Evolutionary conservation across 2,888 invertebrate genomes (phyloP), one percentile per base, ranked within the genome.

Genomic region (Ennomos erosarius): DNA sequence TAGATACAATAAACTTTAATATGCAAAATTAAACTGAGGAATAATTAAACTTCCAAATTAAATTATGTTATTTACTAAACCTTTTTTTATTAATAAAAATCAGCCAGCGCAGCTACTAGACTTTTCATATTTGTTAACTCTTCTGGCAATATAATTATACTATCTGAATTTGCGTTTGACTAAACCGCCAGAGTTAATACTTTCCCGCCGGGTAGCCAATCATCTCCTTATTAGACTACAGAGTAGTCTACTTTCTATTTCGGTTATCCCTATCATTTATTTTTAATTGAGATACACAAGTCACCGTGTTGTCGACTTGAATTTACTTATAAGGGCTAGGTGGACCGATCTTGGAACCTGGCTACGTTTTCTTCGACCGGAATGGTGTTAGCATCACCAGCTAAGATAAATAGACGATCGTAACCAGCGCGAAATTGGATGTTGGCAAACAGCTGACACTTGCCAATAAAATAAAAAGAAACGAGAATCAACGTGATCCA

Each of bases 371-470:
- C 63, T 56, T 60, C 42, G 37, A 54, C 33, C 44, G 55, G 59
- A 53, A 60, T 59, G 52, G 47, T 52, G 38, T 48, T 11, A 39
- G 36, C 45, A 38, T 46, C 52, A 49, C 13, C 67, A 72, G 64
- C 64, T 70, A 67, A 70, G 67, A 66, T 70, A 70, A 74, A 77
- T 76, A 71, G 70, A 76, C 68, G 55, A 75, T 71, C 75, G 72
- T 72, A 75, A 74, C 77, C 69, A 71, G 77, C 68, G 66, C 74
- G 64, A 78, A 80, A 78, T 73, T 72, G 69, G 65, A 64, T 70
- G 73, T 85, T 82, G 75, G 72, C 75, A 79, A 86, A 81, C 81
- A 75, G 76, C 81, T 81, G 82, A 81, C 78, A 79, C 75, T 78
- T 68, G 71, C 63, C 71, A 79, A 78, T 71, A 81, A 84, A 76